These are phyloP conservation scores for Charaxes varanes DNA, from an alignment of 1,140 invertebrate species.

Conservation along the genomic window DNA sequence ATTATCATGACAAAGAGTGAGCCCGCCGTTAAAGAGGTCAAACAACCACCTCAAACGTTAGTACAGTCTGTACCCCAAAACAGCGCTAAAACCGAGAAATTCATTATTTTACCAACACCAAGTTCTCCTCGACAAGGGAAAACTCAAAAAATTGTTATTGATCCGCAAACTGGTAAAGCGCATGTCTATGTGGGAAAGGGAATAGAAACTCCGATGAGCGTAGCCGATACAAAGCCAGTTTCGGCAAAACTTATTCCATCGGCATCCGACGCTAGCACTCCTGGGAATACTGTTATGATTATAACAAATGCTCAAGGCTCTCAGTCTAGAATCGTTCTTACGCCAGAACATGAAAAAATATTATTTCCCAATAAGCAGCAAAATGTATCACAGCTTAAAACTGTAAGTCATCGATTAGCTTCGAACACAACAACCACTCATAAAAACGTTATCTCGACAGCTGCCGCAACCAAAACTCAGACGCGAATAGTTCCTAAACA, in stretches of 20 bases:
- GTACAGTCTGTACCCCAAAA: conserved; percentile 41
- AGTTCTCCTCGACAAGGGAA: conserved; percentile 43
- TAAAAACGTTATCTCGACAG: conserved; percentile 41
- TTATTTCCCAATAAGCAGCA: conserved; percentile 69
- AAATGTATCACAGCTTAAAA: conserved; percentile 63
- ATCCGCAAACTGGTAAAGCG: conserved; percentile 61
- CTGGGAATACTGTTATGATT: conserved; percentile 75
- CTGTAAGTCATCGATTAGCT: conserved; percentile 44
- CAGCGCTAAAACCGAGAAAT: conserved; percentile 74
- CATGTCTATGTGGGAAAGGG: conserved; percentile 55
- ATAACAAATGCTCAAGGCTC: conserved; percentile 76
- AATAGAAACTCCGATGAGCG: conserved; percentile 22
- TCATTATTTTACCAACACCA: conserved; percentile 76
- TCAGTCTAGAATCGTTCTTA: conserved; percentile 74
- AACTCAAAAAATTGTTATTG: conserved; percentile 66
- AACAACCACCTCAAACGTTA: conserved; percentile 34
- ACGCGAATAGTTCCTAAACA: conserved; percentile 59
- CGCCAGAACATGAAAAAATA: conserved; percentile 75
- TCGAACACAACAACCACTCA: conserved; percentile 32
- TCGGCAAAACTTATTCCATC: conserved; percentile 66
- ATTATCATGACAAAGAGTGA: conserved; percentile 60
- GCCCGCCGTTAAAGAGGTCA: conserved; percentile 44
- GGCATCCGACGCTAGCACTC: conserved; percentile 34
- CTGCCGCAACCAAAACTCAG: conserved; percentile 41
- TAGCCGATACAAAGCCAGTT: conserved; percentile 58